Conservation (phyloP, 2,888 invertebrate genomes). For the Timema cristinae region DNA sequence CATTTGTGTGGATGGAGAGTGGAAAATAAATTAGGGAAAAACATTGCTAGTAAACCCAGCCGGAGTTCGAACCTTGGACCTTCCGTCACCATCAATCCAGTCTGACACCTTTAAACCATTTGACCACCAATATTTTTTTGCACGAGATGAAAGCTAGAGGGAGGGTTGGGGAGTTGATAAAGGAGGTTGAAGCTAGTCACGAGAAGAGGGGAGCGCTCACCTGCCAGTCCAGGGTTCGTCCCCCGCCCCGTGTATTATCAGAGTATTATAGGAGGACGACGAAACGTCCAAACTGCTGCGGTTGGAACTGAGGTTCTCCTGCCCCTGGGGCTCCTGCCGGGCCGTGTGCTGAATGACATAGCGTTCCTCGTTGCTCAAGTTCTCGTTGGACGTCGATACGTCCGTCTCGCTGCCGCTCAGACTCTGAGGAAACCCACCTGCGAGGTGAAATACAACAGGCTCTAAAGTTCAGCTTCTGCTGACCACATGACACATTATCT, state of each 20-base stretch:
- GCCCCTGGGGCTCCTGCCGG: conserved; percentile 87
- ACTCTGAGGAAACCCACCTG: conserved; percentile 64
- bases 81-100: too few relatives aligned
- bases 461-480: too few relatives aligned
- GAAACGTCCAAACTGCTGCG: conserved; percentile 56
- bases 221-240: conserved; percentile 53
- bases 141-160: too few relatives aligned
- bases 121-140: not conserved
- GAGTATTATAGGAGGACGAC: conserved; percentile 75
- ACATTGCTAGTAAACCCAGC: not conserved
- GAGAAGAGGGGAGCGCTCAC: not conserved
- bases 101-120: too few relatives aligned
- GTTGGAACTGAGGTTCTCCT: conserved; percentile 69
- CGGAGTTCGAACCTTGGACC: not conserved
- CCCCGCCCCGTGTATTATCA: conserved; percentile 73
- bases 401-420: conserved; percentile 86
- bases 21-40: too few relatives aligned
- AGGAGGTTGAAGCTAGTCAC: not conserved
- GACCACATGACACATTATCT: too few relatives aligned
- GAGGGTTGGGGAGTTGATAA: not conserved
- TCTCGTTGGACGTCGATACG: conserved; percentile 86
- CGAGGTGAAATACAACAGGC: conserved; percentile 32
- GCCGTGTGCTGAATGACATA: conserved; percentile 78
- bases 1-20: too few relatives aligned
- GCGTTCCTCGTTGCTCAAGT: conserved; percentile 78